Evolutionary conservation across 2,113 vertebrate genomes (phyloP).

Genomic region (Morone chrysops): DNA sequence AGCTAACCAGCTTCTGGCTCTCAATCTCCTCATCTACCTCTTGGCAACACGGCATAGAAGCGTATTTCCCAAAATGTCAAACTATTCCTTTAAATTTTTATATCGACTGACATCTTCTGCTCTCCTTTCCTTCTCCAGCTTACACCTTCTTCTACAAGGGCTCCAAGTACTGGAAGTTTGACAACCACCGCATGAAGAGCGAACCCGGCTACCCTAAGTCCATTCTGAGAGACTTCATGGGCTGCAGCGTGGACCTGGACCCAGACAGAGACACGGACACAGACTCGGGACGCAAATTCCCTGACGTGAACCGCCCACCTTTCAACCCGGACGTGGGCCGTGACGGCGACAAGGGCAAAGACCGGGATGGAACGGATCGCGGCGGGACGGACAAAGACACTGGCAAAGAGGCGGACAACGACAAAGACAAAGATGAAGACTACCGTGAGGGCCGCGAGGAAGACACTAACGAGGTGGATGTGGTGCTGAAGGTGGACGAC

Average conservation of each 20-base stretch:
- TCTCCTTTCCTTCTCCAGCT: constrained; percentile 76
- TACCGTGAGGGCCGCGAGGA: constrained; percentile 73
- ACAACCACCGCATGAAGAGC: constrained; percentile 95
- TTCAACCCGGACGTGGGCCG: constrained; percentile 86
- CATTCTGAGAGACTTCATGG: constrained; percentile 96
- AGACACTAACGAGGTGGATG: constrained; percentile 89
- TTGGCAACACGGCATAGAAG: neutral
- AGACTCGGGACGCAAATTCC: constrained; percentile 81
- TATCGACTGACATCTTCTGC: neutral
- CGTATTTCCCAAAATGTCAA: neutral
- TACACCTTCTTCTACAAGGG: constrained; percentile 98
- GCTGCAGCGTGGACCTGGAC: constrained; percentile 88
- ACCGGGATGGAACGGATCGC: constrained; percentile 35
- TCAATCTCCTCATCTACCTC: neutral
- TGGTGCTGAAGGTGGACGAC: constrained; percentile 94
- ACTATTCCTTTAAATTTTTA: neutral
- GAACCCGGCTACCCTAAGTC: constrained; percentile 97
- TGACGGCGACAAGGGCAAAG: constrained; percentile 72
- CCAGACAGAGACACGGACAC: constrained; percentile 76
- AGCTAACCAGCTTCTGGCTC: neutral
- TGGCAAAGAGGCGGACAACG: constrained; percentile 48
- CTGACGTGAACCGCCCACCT: constrained; percentile 86
- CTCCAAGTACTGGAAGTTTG: constrained; percentile 97
- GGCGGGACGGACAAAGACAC: constrained; percentile 59
- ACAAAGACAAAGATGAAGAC: constrained; percentile 74